Evolutionary conservation across 2,888 invertebrate species (phyloP).

Genomic region (Drosophila meridiana): DNA sequence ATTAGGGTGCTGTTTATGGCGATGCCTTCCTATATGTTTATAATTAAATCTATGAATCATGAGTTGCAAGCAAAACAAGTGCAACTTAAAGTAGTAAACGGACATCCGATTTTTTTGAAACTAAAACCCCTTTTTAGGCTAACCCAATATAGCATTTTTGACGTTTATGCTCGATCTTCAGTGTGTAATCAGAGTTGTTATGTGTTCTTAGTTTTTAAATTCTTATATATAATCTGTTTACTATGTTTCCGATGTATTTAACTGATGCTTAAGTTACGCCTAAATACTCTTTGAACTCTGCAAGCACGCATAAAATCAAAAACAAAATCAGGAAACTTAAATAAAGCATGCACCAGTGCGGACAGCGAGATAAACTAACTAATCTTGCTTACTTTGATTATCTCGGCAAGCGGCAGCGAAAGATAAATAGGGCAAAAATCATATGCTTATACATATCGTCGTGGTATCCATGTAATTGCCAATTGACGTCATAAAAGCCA

Average conservation of each 20-base stretch:
- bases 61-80: not conserved
- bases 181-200: not conserved
- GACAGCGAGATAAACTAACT: conserved; percentile 11
- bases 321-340: not conserved
- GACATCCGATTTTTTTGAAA: not conserved
- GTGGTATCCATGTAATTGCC: not conserved
- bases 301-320: not conserved
- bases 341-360: not conserved
- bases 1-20: not conserved
- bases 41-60: not conserved
- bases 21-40: not conserved
- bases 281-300: not conserved
- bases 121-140: not conserved
- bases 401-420: not conserved
- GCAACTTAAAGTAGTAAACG: not conserved
- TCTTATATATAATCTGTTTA: not conserved
- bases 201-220: no score
- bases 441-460: not conserved
- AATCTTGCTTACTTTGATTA: conserved; percentile 18
- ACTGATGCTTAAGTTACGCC: not conserved
- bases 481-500: conserved; percentile 58
- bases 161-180: not conserved
- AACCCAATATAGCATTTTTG: not conserved
- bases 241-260: not conserved
- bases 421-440: not conserved